These are phyloP conservation scores for Pimephales promelas DNA, from an alignment of 2,113 vertebrate species.

Conservation along the genomic window DNA sequence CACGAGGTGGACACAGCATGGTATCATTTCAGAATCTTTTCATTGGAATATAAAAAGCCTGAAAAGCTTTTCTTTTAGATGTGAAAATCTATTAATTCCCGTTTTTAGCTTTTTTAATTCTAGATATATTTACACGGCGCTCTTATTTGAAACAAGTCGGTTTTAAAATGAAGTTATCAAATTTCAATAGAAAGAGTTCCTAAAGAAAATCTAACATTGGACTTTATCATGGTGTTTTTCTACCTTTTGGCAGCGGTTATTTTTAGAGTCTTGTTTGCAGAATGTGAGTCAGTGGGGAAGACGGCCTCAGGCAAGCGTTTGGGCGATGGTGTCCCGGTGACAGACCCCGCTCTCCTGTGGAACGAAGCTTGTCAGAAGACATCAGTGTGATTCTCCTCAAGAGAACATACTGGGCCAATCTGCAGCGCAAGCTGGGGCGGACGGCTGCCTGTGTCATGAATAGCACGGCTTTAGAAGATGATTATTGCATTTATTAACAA, in stretches of 20 bases:
- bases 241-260: slow-evolving; percentile 52
- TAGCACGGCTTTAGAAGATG: not conserved
- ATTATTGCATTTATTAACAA: slow-evolving; percentile 21
- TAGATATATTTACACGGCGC: not conserved
- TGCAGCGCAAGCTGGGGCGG: slow-evolving; percentile 31
- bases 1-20: not conserved
- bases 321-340: slow-evolving; percentile 47
- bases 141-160: not conserved
- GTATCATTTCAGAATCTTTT: not conserved
- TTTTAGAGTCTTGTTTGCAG: slow-evolving; percentile 58
- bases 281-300: slow-evolving; percentile 48
- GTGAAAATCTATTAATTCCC: not conserved
- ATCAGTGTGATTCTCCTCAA: slow-evolving; percentile 60
- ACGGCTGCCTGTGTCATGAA: slow-evolving; percentile 37
- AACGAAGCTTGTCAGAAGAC: slow-evolving; percentile 60
- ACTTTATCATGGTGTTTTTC: slow-evolving; percentile 19
- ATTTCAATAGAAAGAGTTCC: slow-evolving; percentile 13
- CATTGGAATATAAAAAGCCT: not conserved
- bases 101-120: not conserved
- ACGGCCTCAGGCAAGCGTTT: slow-evolving; percentile 54
- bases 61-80: not conserved
- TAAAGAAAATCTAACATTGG: not conserved
- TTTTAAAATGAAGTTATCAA: not conserved
- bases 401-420: slow-evolving; percentile 44
- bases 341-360: slow-evolving; percentile 46